Percentiles rank a stretch among this genome's conserved stretches.
Evolutionary conservation across 2,113 vertebrate genomes (phyloP).

Genomic region (Bubo blakistoni): DNA sequence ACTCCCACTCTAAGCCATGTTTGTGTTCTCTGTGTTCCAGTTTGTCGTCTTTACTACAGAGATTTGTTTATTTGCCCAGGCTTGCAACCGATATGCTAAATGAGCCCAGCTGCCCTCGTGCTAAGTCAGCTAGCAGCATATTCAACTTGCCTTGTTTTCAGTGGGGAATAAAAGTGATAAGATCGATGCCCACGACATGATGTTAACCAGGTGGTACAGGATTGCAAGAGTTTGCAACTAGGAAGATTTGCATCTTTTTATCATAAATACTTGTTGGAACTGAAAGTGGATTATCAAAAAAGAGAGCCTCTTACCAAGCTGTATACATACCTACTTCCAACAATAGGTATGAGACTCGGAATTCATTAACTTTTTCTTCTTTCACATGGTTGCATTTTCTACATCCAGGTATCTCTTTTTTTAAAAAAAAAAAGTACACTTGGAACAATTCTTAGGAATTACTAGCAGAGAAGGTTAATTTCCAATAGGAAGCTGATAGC

Average conservation of each 20-base stretch:
- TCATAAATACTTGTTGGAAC: background rate
- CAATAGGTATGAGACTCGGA: background rate
- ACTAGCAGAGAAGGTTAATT: background rate
- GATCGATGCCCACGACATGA: background rate
- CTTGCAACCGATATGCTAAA: background rate
- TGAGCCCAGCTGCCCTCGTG: background rate
- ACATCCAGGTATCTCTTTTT: accelerated
- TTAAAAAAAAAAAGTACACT: background rate
- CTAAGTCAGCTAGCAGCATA: background rate
- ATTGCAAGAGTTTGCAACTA: background rate
- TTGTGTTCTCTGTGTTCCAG: background rate
- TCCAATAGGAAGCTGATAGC: background rate
- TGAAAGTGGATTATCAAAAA: background rate
- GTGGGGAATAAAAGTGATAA: background rate
- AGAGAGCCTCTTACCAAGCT: background rate
- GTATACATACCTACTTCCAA: background rate
- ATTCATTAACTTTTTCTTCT: background rate
- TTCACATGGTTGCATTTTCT: background rate
- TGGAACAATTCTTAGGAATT: background rate
- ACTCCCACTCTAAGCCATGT: background rate
- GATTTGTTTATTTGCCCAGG: background rate
- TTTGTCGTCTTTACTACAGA: background rate
- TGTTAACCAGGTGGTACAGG: background rate
- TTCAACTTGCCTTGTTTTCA: background rate
- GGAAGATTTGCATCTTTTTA: background rate